Conservation (phyloP, 53 echinoderm and acorn worm genomes). For the Patiria pectinifera region DNA sequence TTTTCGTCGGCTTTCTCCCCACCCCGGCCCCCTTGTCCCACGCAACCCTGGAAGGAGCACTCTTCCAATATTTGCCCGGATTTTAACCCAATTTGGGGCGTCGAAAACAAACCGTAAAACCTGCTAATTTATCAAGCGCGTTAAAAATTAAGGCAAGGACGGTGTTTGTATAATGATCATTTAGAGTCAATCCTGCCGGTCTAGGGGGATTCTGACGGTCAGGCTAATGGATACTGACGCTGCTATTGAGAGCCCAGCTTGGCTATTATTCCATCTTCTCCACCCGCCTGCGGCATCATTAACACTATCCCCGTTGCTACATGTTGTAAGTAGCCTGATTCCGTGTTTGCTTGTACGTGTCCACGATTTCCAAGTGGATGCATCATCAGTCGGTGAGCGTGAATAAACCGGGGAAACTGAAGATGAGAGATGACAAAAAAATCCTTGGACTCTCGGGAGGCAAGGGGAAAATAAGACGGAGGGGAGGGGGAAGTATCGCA, state of each 20-base stretch:
- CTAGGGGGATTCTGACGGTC: slow-evolving; percentile 8
- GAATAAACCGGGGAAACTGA: slow-evolving; percentile 23
- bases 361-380: slow-evolving; percentile 15
- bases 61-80: slow-evolving; percentile 45
- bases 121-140: slow-evolving; percentile 49
- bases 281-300: slow-evolving; percentile 28
- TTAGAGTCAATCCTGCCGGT: slow-evolving; percentile 39
- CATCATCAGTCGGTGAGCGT: neutral
- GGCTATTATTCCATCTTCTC: slow-evolving; percentile 23
- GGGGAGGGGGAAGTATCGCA: neutral
- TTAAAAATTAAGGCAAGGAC: slow-evolving; percentile 30
- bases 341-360: slow-evolving; percentile 31
- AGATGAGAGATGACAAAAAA: neutral
- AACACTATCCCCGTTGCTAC: slow-evolving; percentile 37
- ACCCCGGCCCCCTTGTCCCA: neutral
- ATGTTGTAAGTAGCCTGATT: slow-evolving; percentile 23
- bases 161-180: slow-evolving; percentile 55
- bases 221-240: slow-evolving; percentile 40
- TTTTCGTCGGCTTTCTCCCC: neutral
- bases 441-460: slow-evolving; percentile 9
- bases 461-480: neutral
- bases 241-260: neutral
- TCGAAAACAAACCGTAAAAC: slow-evolving; percentile 12
- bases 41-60: neutral
- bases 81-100: slow-evolving; percentile 45